Conservation (phyloP, 2,888 invertebrate genomes). For the Rhingia rostrata region DNA sequence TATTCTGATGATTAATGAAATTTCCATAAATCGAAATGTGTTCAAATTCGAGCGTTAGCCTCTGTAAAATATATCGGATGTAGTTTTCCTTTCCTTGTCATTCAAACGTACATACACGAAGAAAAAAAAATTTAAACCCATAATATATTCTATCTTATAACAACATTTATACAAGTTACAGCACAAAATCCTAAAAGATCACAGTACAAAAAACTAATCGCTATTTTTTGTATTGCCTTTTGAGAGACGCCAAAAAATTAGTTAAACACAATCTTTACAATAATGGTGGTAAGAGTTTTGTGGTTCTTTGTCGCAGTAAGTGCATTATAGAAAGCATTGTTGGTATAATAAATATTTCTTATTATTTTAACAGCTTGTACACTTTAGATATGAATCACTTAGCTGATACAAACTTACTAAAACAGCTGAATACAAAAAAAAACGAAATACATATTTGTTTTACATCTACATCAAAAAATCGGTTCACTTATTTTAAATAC, state of each 20-base stretch:
- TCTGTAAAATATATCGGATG: too few relatives aligned
- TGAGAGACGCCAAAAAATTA: slow-evolving; percentile 17
- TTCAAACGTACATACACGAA: background rate
- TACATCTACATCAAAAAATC: slow-evolving; percentile 34
- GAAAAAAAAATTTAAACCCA: background rate
- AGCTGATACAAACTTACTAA: slow-evolving; percentile 24
- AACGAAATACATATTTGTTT: slow-evolving; percentile 13
- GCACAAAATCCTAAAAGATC: slow-evolving; percentile 48
- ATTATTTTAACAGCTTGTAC: slow-evolving; percentile 37
- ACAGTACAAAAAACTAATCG: slow-evolving; percentile 64
- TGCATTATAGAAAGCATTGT: slow-evolving; percentile 61
- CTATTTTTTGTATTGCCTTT: slow-evolving; percentile 28
- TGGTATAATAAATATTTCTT: slow-evolving; percentile 34
- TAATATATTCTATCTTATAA: slow-evolving; percentile 49
- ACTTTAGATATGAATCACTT: slow-evolving; percentile 35
- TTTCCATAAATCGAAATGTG: background rate
- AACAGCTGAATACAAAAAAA: slow-evolving; percentile 33
- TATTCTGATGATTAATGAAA: background rate
- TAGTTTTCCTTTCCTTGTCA: too few relatives aligned
- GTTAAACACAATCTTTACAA: slow-evolving; percentile 24
- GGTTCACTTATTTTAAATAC: slow-evolving; percentile 28
- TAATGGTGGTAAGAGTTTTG: slow-evolving; percentile 64
- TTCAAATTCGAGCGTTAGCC: too few relatives aligned
- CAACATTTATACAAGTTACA: slow-evolving; percentile 41
- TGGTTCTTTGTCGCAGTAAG: slow-evolving; percentile 56